Evolutionary conservation across 2,113 vertebrate species (phyloP), one percentile per base, ranked within the genome.

Genomic region (Grammomys dolichurus): DNA sequence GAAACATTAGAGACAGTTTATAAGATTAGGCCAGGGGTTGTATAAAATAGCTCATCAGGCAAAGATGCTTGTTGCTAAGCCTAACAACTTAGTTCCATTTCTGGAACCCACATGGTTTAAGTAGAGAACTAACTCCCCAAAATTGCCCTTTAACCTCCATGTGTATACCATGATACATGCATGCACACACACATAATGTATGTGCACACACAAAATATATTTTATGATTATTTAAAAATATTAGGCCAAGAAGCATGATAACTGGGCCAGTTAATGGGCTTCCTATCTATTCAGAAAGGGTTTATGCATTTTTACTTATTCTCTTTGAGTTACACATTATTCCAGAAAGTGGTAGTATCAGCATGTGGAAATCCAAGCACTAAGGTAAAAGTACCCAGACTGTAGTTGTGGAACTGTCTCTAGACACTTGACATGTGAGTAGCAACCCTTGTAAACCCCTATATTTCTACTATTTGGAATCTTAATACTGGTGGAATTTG

Each of bases 321-420:
- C 70, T 70, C 87, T 78, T 26, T 88, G 43, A 95, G 51, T 87
- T 95, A 22, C 51, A 2, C 54, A 4, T 91, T 93, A 82, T 93
- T 43, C 36, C 87, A 84, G 40, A 87, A 96, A 87, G 86, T 89
- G 20, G 51, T 67, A 90, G 51, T 20, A 80, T 85, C 56, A 94
- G 1, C 58, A 3, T 87, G 19, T 90, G 33, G 76, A 90, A 89
- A 95, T 56, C 77, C 7, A 87, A 93, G 26, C 24, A 5, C 90
- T 92, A 73, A 96, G 43, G 26, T 95, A 92, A 93, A 84, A 63
- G 13, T 80, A 92, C 80, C 77, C 8, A 93, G 60, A 96, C 51
- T 19, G 86, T 46, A 89, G 19, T 97, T 95, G 20, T 63, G 82
- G 60, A 96, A 89, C 46, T 95, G 36, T 43, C 28, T 90, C 75